Evolutionary conservation across 2,113 vertebrate species (phyloP), one percentile per base, ranked within the genome.

Genomic region (Coreoperca whiteheadi): DNA sequence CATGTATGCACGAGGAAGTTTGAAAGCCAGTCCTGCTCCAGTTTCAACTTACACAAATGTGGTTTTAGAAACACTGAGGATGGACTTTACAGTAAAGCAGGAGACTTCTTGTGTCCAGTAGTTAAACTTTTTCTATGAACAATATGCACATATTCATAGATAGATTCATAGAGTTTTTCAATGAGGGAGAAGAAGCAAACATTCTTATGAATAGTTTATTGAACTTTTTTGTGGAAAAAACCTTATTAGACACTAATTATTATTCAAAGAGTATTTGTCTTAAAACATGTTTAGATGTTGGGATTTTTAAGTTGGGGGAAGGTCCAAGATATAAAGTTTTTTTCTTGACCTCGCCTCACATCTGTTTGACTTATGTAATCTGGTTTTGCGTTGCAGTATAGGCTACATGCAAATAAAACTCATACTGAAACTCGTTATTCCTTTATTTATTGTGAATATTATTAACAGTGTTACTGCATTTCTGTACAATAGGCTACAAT

Each of bases 371-470:
- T 30, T 77, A 14, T 30, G 2, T 7, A 41, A 8, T 53, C 16
- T 11, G 15, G 3, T 43, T 70, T 69, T 34, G 2, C 59, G 30
- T 12, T 61, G 4, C n/a, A 23, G 41, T 60, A 9, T 4, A 63
- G 4, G 23, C 46, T 7, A 48, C 5, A 21, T 28, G 16, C 4
- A 56, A 75, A 43, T 11, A 25, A 46, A 74, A 65, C 11, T 59
- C 48, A 30, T 0, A 56, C 5, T 18, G 18, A 28, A 56, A 30
- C 1, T 1, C 0, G 18, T 54, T 77, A 30, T 65, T 59, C 60
- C 4, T 67, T 72, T 16, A 61, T 93, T 91, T 87, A 84, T 88
- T 91, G 39, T 56, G 28, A 85, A 78, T 81, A 77, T 81, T 25
- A 77, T 81, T 25, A 77, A 66, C 34, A 82, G 53, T 15, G 61